Evolutionary conservation across 1,140 invertebrate genomes (phyloP).

Genomic region (Rhopalosiphum padi): DNA sequence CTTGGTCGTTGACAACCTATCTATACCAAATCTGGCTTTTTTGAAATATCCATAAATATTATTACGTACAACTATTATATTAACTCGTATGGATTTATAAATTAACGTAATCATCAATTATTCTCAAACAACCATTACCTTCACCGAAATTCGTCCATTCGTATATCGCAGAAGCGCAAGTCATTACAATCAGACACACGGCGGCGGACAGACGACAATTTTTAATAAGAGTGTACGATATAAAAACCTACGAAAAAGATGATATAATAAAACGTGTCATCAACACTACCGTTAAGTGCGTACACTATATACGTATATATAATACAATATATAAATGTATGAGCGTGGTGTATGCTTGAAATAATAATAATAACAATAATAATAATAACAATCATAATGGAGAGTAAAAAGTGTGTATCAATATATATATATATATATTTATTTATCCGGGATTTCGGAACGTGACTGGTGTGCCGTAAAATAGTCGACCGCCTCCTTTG

Average conservation of each 20-base stretch:
- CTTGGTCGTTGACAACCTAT: not conserved
- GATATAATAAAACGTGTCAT: conserved; percentile 11
- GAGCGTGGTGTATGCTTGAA: not conserved
- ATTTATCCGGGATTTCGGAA: not conserved
- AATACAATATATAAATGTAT: not conserved
- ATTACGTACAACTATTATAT: not conserved
- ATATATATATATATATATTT: not conserved
- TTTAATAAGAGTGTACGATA: not conserved
- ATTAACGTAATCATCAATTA: not conserved
- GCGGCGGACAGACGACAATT: not conserved
- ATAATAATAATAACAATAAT: conserved; percentile 26
- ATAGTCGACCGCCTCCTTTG: not conserved
- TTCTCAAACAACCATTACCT: not conserved
- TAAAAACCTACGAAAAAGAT: not conserved
- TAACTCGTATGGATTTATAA: not conserved
- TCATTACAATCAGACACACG: not conserved
- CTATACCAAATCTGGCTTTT: not conserved
- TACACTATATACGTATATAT: not conserved
- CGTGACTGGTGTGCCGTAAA: not conserved
- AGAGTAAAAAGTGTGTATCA: not conserved
- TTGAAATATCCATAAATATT: not conserved
- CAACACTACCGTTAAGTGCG: not conserved
- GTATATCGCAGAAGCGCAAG: not conserved
- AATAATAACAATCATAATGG: not conserved
- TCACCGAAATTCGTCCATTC: not conserved